phyloP scores from a whole-genome alignment of 2,888 invertebrate species.

The Ernsta delagoae region DNA sequence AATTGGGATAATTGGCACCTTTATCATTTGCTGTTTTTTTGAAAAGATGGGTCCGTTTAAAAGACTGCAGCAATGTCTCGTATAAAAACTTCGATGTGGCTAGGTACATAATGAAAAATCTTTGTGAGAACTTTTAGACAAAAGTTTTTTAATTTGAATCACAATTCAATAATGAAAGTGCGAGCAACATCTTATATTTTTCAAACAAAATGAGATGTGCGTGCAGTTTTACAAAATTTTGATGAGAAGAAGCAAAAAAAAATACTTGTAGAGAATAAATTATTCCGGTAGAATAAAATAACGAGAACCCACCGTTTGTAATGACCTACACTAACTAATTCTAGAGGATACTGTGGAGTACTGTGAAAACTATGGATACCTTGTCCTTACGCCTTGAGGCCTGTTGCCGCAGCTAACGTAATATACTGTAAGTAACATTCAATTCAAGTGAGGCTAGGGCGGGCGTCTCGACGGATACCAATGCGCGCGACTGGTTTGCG shows the following conservation, averaged over 20 bases:
- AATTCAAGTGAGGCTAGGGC: background rate
- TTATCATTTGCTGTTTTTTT: slow-evolving; percentile 22
- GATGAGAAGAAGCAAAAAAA: background rate
- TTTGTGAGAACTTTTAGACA: background rate
- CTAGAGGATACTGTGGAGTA: background rate
- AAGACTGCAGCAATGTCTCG: background rate
- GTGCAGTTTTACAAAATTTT: no score
- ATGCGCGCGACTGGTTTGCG: slow-evolving; percentile 64
- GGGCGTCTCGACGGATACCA: slow-evolving; percentile 45
- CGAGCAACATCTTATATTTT: background rate
- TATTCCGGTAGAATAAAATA: no score
- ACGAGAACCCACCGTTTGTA: no score
- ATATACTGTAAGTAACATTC: slow-evolving; percentile 35
- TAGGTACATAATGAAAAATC: no score
- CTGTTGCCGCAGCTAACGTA: slow-evolving; percentile 43
- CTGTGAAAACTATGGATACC: slow-evolving; percentile 45
- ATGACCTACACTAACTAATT: no score
- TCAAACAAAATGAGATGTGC: no score
- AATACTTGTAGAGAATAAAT: background rate
- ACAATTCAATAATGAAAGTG: background rate
- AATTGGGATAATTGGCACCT: slow-evolving; percentile 32
- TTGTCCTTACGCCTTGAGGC: slow-evolving; percentile 45
- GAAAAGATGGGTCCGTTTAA: slow-evolving; percentile 15
- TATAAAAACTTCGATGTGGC: background rate
- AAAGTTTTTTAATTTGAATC: background rate